Evolutionary conservation across 2,113 vertebrate genomes (phyloP), one percentile per base, ranked within the genome.

Genomic region (Lepisosteus oculatus): DNA sequence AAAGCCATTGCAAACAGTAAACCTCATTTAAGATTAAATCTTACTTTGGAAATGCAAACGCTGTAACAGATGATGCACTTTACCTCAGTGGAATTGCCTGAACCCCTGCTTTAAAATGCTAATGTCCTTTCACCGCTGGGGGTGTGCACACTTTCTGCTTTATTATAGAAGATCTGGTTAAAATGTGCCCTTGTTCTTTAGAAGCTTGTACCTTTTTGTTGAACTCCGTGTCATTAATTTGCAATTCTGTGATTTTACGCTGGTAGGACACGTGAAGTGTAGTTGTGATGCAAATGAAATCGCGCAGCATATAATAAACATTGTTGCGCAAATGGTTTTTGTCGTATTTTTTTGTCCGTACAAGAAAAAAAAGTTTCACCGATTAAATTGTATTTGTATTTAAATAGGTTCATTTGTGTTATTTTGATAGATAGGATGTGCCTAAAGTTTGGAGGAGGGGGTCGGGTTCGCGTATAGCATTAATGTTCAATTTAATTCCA

Each of bases 81-180:
- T 71, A 51, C 64, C 51, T 69, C 59, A 69, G 70, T 55, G 74
- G 73, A 68, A 67, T 77, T 72, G 55, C 75, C 77, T 76, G 56
- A 6, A 54, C n/a, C 43, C 73, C 43, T 71, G 69, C 81, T 83
- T 83, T 71, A 74, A 70, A 59, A 90, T 89, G 84, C 63, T 77
- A 88, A 90, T 84, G 82, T 3, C 0, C 9, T 11, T 56, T 61
- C 83, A 71, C 85, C 79, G 80, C 71, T 74, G 80, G 83, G 54
- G 68, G 77, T 55, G 43, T 77, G 7, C 57, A 3, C 66, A 3
- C 69, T 59, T 5, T 44, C 81, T 85, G 79, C 84, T 88, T 89
- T 91, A 91, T 91, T 89, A 70, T 79, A 0, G 56, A 70, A 75
- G 87, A 89, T 85, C 88, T 89, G 90, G 82, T 90, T 88, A 78